Evolutionary conservation across 30 jellyfish, hydroid and myxozoan genomes (phyloP), one percentile per base, ranked within the genome.

Genomic region (Morbakka virulenta): DNA sequence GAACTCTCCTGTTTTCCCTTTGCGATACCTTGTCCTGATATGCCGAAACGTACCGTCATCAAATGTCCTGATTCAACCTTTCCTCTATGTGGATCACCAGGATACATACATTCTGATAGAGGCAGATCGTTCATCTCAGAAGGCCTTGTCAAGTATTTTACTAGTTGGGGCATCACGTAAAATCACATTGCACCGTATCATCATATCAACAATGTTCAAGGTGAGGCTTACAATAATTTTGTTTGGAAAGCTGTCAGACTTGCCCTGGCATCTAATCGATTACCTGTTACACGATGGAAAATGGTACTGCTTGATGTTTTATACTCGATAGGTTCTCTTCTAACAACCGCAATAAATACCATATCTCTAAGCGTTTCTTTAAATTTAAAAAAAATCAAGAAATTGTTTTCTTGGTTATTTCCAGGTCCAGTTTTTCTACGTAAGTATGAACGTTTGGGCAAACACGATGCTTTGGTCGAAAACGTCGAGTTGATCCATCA

Each of bases 261-360:
- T 1, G 67, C 91, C 20, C 34, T 82, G 28, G 77, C 83, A 50
- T 48, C 93, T 52, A 73, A 35, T 33, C n/a, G n/a, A n/a, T n/a
- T n/a, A n/a, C n/a, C n/a, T n/a, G n/a, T n/a, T n/a, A n/a, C n/a
- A n/a, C n/a, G n/a, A n/a, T n/a, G n/a, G n/a, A n/a, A n/a, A n/a
- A 31, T 32, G 28, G 93, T 83, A 74, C 36, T 83, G 62, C 91
- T 91, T 13, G 93, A 72, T 14, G 94, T 75, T 31, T 63, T 83
- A 26, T 86, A 84, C 80, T 84, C 95, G 13, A 63, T 76, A 64
- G 87, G 92, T 23, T 84, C 91, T 21, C 80, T 74, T 2, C 83
- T 86, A 30, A 52, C 67, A 28, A 86, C 94, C 23, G 64, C 96
- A 76, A 86, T 88, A 77, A 77, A 86, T 53, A 69, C 64, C 29